Evolutionary conservation across 2,888 invertebrate genomes (phyloP).

Genomic region (Protophormia terraenovae): DNA sequence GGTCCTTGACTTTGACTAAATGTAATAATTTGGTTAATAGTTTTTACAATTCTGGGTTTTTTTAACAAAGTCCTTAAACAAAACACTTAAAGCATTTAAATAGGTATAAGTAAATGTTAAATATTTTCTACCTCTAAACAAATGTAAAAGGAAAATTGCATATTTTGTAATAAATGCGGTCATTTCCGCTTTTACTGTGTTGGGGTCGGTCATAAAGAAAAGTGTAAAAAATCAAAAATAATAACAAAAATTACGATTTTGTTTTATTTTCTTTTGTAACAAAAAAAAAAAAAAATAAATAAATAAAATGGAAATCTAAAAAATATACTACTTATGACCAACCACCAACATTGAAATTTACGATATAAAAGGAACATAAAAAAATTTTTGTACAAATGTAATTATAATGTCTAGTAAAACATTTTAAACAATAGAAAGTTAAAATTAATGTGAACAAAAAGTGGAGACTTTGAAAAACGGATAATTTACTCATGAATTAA

Average conservation of each 20-base stretch:
- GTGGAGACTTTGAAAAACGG: not conserved
- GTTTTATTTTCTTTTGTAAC: not conserved
- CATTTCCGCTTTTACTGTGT: conserved; percentile 53
- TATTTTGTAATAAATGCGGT: conserved; percentile 61
- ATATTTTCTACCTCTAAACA: not conserved
- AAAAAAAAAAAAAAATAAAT: not conserved
- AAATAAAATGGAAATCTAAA: too few species aligned
- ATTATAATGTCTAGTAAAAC: conserved; percentile 59
- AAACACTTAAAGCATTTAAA: not conserved
- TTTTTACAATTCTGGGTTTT: not conserved
- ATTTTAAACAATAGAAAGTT: conserved; percentile 37
- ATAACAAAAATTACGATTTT: conserved; percentile 10
- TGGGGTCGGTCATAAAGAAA: not conserved
- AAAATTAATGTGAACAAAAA: not conserved
- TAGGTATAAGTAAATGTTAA: not conserved
- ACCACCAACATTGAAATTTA: conserved; percentile 29
- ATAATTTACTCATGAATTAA: too few species aligned
- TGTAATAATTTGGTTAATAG: conserved; percentile 8
- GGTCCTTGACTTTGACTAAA: conserved; percentile 66
- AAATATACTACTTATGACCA: not conserved
- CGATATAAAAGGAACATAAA: not conserved
- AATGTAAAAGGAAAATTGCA: conserved; percentile 39
- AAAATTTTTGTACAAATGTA: conserved; percentile 39
- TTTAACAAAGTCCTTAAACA: not conserved
- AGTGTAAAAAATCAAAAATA: not conserved